Evolutionary conservation across 1,140 invertebrate species (phyloP).

Genomic region (Ooceraea biroi): DNA sequence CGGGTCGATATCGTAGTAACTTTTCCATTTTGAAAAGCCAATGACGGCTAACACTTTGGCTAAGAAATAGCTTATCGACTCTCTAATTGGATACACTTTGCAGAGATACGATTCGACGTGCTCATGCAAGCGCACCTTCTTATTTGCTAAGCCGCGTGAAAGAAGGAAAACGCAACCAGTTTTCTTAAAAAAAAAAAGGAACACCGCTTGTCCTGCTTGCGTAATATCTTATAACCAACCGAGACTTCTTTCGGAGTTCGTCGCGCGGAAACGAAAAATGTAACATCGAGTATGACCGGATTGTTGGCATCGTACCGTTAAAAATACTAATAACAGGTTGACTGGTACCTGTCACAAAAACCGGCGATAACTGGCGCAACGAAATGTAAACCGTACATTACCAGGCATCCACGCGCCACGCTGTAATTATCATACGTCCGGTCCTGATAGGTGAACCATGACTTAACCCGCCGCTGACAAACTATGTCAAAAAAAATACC

Average conservation of each 20-base stretch:
- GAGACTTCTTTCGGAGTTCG: constrained; percentile 6
- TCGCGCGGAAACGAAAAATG: constrained; percentile 31
- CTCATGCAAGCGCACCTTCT: not conserved
- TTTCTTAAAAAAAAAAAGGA: constrained; percentile 6
- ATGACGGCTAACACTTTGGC: not conserved
- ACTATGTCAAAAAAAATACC: constrained; percentile 47
- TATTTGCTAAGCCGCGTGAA: constrained; percentile 38
- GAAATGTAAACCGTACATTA: constrained; percentile 53
- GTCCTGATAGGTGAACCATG: constrained; percentile 65
- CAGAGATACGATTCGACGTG: not conserved
- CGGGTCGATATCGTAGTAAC: not conserved
- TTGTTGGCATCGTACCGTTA: constrained; percentile 34
- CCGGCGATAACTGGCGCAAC: constrained; percentile 44
- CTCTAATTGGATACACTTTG: not conserved
- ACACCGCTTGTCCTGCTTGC: constrained; percentile 10
- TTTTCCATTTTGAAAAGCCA: constrained; percentile 36
- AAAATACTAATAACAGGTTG: constrained; percentile 70
- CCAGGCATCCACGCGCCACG: not conserved
- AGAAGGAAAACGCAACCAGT: constrained; percentile 56
- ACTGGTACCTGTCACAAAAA: constrained; percentile 42
- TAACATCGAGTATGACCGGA: constrained; percentile 49
- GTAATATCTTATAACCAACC: not conserved
- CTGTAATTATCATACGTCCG: constrained; percentile 66
- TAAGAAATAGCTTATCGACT: constrained; percentile 6
- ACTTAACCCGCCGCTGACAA: constrained; percentile 51